phyloP scores from a whole-genome alignment of 53 echinoderm and acorn worm species.

The Temnopleurus reevesii region DNA sequence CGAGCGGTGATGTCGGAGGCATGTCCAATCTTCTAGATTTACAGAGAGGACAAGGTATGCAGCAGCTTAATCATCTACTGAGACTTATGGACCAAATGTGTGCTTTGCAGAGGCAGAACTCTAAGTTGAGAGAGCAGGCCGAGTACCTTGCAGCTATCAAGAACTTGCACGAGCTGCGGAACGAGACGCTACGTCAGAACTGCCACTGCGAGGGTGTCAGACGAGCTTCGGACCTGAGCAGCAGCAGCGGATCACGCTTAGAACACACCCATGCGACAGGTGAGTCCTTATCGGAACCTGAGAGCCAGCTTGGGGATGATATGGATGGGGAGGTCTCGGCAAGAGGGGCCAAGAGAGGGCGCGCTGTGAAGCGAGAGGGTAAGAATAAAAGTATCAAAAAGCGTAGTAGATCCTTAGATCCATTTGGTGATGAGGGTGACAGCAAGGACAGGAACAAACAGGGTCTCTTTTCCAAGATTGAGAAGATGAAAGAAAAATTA shows the following conservation, averaged over 20 bases:
- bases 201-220: constrained; percentile 80
- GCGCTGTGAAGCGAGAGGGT: constrained; percentile 74
- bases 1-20: constrained; percentile 46
- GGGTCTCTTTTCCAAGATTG: constrained; percentile 89
- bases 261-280: constrained; percentile 64
- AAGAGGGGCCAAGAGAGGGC: constrained; percentile 72
- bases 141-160: constrained; percentile 91
- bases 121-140: constrained; percentile 83
- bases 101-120: constrained; percentile 80
- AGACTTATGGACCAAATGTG: constrained; percentile 99
- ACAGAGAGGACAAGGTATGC: constrained; percentile 82
- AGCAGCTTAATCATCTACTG: constrained; percentile 86
- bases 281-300: constrained; percentile 89
- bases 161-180: constrained; percentile 85
- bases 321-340: constrained; percentile 48
- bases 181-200: constrained; percentile 79
- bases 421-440: constrained; percentile 69
- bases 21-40: constrained; percentile 41
- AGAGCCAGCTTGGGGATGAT: constrained; percentile 87
- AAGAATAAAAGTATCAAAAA: constrained; percentile 76
- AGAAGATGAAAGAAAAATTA: constrained; percentile 74
- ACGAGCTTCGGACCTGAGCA: constrained; percentile 63
- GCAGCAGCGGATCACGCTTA: constrained; percentile 61
- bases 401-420: constrained; percentile 88
- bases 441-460: constrained; percentile 77